Conservation (phyloP, 2,113 vertebrate species). For the Pangasianodon hypophthalmus region DNA sequence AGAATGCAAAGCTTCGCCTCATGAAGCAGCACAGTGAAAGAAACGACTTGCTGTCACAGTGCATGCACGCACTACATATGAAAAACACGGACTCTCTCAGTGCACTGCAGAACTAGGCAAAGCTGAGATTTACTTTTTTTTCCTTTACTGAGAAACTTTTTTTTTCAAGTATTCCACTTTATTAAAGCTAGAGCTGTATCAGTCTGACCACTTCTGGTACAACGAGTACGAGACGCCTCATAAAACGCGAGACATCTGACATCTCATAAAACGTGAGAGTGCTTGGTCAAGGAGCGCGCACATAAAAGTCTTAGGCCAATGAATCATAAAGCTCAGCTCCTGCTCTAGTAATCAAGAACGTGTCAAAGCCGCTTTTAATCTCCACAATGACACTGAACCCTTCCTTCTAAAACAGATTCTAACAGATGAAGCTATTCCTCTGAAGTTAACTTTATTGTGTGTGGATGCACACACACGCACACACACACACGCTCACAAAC, state of each 20-base stretch:
- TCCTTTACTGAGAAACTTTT: not conserved
- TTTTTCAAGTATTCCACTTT: slow-evolving; percentile 27
- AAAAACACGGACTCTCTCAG: slow-evolving; percentile 7
- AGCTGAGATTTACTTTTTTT: not conserved
- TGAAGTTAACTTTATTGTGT: not conserved
- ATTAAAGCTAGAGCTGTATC: slow-evolving; percentile 42
- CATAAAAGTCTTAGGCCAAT: slow-evolving; percentile 38
- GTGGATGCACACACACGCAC: no score
- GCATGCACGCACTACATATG: not conserved
- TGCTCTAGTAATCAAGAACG: slow-evolving; percentile 31
- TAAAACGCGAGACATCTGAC: slow-evolving; percentile 36
- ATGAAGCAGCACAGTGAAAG: slow-evolving; percentile 11
- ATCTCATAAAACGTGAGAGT: slow-evolving; percentile 49
- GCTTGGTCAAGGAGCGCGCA: slow-evolving; percentile 46
- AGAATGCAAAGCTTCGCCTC: slow-evolving; percentile 19
- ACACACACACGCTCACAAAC: not conserved
- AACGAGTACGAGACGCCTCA: slow-evolving; percentile 25
- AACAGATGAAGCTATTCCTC: not conserved
- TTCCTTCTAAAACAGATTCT: not conserved
- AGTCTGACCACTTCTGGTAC: slow-evolving; percentile 39
- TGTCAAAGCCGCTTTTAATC: slow-evolving; percentile 33
- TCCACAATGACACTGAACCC: not conserved
- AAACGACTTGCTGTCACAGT: slow-evolving; percentile 22
- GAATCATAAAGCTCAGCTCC: slow-evolving; percentile 39
- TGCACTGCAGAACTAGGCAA: not conserved